phyloP scores from a whole-genome alignment of 1,140 invertebrate species.

The Aphaenogaster floridana region DNA sequence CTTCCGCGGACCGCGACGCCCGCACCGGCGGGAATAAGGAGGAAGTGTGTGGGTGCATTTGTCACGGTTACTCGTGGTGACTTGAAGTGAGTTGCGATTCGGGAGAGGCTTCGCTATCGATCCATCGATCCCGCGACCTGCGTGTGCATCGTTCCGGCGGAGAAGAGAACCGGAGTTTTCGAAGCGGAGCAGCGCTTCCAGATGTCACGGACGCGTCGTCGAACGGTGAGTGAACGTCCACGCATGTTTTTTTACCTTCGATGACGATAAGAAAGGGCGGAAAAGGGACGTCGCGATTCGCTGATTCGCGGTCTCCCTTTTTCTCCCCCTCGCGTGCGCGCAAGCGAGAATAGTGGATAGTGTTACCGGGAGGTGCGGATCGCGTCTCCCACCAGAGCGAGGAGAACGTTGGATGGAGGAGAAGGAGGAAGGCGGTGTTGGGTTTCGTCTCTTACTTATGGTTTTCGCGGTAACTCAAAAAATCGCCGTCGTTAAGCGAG shows the following conservation, averaged over 20 bases:
- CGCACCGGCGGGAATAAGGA: background rate
- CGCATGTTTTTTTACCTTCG: background rate
- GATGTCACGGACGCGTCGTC: conserved; percentile 68
- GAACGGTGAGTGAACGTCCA: conserved; percentile 64
- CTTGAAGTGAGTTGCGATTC: conserved; percentile 63
- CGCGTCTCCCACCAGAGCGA: background rate
- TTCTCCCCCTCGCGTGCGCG: conserved; percentile 17
- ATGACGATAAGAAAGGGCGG: background rate
- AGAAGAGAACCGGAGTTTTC: conserved; percentile 23
- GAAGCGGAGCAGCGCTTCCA: conserved; percentile 54
- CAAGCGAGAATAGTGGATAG: conserved; percentile 52
- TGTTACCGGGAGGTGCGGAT: conserved; percentile 55
- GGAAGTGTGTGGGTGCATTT: conserved; percentile 62
- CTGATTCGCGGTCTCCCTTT: background rate
- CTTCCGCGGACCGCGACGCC: background rate
- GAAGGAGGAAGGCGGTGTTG: conserved; percentile 27
- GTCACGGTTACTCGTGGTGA: conserved; percentile 67
- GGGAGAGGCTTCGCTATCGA: background rate
- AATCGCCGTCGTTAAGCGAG: background rate
- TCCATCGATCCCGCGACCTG: background rate
- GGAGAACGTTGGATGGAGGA: background rate
- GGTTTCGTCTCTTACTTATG: conserved; percentile 48
- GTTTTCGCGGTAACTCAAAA: conserved; percentile 38
- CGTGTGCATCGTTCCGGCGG: background rate
- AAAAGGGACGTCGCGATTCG: background rate